Evolutionary conservation across 2,888 invertebrate species (phyloP), one percentile per base, ranked within the genome.

Genomic region (Meiosimyza decipiens): DNA sequence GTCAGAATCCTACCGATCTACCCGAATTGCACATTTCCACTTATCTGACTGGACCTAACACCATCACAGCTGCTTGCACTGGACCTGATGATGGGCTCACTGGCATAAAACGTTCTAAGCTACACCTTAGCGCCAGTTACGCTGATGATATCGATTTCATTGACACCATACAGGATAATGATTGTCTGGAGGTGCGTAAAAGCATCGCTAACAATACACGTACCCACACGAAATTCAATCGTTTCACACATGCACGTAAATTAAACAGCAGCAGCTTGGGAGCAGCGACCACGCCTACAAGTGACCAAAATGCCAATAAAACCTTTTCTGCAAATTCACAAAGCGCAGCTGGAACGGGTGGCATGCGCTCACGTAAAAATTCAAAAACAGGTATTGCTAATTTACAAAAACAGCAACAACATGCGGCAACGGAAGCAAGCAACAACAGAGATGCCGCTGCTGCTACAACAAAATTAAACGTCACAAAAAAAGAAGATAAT

Each of bases 31-130:
- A 89, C 72, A 82, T 92, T 65, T 89, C 88, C 13, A 78, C 83
- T 28, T 90, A 90, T 80, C 85, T 88, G 55, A 88, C 87, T 51
- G 90, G 91, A 16, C 82, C 89, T 47, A 88, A 89, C 70, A 89
- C 90, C 66, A 88, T 94, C 68, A 88, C 92, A 71, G 92, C 93
- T 12, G 92, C 94, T 71, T 92, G 91, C 81, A 93, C 95, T 0
- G 96, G 96, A 11, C 96, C 96, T 0, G 92, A 93, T 79, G 92
- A 92, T 73, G 96, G 96, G 1, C 88, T 96, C 5, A 92, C 93
- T 1, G 91, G 92, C 64, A 92, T 94, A 33, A 92, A 91, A 84
- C 88, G 91, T 64, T 89, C 89, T 65, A 91, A 91, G 80, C 88
- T 91, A 77, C 91, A 92, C 85, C 88, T 93, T 75, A 91, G 91